phyloP scores from a whole-genome alignment of 1,140 invertebrate genomes.

The Drosophila chauvacae region DNA sequence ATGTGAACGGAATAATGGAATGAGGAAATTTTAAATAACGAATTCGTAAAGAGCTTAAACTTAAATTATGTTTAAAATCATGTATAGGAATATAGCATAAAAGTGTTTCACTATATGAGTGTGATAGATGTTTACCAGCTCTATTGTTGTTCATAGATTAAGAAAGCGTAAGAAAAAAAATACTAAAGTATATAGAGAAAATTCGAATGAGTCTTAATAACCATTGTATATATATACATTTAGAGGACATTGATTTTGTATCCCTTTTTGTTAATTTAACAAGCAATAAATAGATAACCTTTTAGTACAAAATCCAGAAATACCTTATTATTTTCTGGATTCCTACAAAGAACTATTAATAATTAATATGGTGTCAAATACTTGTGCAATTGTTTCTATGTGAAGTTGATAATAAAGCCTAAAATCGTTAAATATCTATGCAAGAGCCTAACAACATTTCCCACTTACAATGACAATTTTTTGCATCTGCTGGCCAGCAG shows the following conservation, averaged over 20 bases:
- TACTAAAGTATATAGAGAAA: no score
- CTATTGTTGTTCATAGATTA: no score
- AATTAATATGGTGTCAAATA: background rate
- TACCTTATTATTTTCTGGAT: background rate
- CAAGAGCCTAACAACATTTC: constrained; percentile 1
- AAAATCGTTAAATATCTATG: background rate
- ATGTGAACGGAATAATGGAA: constrained; percentile 18
- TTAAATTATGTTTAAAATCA: background rate
- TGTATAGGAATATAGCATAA: background rate
- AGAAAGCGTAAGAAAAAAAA: no score
- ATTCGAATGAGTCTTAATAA: no score
- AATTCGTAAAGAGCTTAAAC: no score
- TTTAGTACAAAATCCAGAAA: no score
- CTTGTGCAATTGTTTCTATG: background rate
- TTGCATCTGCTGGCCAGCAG: constrained; percentile 25
- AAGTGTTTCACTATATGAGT: no score
- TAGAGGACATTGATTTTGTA: no score
- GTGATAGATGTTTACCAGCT: no score
- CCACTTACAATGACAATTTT: constrained; percentile 26
- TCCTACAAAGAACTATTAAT: background rate
- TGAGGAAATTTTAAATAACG: background rate
- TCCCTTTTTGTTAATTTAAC: no score
- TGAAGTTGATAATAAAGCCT: background rate
- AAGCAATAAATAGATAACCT: no score
- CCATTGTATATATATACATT: no score